These are phyloP conservation scores for Nycticebus coucang DNA, from an alignment of 2,113 vertebrate species.

Conservation along the genomic window DNA sequence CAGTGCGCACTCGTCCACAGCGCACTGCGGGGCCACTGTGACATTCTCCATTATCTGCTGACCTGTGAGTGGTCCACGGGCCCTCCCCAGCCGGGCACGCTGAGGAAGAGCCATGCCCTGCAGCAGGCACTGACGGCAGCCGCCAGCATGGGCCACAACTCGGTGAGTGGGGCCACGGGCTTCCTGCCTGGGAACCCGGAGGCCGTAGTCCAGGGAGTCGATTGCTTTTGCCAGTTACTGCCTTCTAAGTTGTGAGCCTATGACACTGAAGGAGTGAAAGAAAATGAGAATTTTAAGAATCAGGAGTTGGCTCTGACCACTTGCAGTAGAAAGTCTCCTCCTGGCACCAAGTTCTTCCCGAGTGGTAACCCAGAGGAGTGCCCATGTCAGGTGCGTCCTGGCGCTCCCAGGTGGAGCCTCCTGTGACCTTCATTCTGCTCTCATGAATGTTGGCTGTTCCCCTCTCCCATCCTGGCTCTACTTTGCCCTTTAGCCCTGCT, in stretches of 20 bases:
- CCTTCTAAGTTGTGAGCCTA: background rate
- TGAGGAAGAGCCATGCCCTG: slow-evolving; percentile 90
- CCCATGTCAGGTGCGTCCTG: background rate
- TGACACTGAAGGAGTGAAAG: background rate
- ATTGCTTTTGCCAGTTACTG: background rate
- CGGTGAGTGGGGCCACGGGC: slow-evolving; percentile 82
- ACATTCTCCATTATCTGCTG: slow-evolving; percentile 92
- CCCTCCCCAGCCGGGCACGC: slow-evolving; percentile 84
- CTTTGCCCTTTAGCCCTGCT: background rate
- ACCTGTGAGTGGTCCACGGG: slow-evolving; percentile 87
- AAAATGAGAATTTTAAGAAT: background rate
- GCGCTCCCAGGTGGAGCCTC: fast-evolving
- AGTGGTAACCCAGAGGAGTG: background rate
- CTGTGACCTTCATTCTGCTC: fast-evolving
- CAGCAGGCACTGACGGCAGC: slow-evolving; percentile 95
- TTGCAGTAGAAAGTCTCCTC: background rate
- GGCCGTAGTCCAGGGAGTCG: background rate
- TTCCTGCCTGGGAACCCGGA: background rate
- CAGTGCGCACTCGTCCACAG: slow-evolving; percentile 96
- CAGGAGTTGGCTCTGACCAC: background rate
- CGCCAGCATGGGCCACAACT: slow-evolving; percentile 96
- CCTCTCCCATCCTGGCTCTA: background rate
- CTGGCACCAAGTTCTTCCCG: fast-evolving
- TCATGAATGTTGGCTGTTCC: too few relatives aligned
- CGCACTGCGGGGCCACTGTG: slow-evolving; percentile 91